These are phyloP conservation scores for Vipera latastei DNA, from an alignment of 2,797 vertebrate genomes.

Conservation along the genomic window DNA sequence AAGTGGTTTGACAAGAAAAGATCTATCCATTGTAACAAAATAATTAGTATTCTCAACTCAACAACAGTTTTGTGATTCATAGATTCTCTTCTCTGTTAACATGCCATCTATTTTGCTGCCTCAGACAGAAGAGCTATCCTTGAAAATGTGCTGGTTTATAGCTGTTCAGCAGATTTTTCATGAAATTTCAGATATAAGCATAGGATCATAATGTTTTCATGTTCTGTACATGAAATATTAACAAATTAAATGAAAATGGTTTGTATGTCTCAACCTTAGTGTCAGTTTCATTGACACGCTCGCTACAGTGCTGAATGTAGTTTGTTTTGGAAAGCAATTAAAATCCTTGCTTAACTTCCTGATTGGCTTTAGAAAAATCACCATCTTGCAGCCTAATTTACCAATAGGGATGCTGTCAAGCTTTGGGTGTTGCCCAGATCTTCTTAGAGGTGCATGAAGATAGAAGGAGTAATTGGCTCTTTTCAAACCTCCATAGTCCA, in stretches of 20 bases:
- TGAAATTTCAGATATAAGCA: not conserved
- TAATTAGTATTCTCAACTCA: not conserved
- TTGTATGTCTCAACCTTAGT: constrained; percentile 28
- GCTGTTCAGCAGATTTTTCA: not conserved
- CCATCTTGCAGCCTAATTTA: not conserved
- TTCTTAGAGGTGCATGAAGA: not conserved
- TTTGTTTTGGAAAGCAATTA: not conserved
- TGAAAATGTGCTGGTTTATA: not conserved
- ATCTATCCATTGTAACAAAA: not conserved
- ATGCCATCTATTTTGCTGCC: not conserved
- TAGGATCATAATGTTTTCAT: constrained; percentile 4
- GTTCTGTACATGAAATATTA: not conserved
- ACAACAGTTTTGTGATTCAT: not conserved
- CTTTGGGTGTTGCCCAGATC: not conserved
- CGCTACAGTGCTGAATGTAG: not conserved
- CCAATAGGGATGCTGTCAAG: too few relatives aligned
- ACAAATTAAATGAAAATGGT: not conserved
- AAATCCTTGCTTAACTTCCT: not conserved
- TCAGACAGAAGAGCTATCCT: not conserved
- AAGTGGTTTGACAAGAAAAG: not conserved
- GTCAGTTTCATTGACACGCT: not conserved
- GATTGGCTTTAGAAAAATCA: not conserved
- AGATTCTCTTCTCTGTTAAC: not conserved
- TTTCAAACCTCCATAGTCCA: not conserved
- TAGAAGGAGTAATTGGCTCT: not conserved